A percentile compares a stretch with the other conserved stretches of the same genome.
Conservation (phyloP, 2,113 vertebrate species). For the Pleuronectes platessa region DNA sequence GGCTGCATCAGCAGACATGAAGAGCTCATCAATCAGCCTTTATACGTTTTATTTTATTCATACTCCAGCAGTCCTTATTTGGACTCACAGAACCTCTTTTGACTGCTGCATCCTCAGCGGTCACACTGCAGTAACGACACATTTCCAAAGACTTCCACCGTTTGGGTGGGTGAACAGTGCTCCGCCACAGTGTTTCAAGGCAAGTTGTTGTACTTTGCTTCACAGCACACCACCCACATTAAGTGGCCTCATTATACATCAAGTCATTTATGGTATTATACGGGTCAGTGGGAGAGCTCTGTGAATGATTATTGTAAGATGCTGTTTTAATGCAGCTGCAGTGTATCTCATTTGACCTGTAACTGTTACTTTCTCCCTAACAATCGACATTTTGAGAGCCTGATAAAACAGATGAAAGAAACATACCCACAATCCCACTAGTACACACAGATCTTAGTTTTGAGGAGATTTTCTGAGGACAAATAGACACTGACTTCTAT, state of each 20-base stretch:
- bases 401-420: slow-evolving; percentile 26
- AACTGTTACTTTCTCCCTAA: background rate
- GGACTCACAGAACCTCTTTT: slow-evolving; percentile 70
- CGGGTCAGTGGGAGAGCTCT: slow-evolving; percentile 27
- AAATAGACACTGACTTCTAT: slow-evolving; percentile 27
- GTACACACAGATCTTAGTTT: too few relatives aligned
- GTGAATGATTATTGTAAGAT: slow-evolving; percentile 13
- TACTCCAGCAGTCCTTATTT: slow-evolving; percentile 70
- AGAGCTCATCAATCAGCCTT: slow-evolving; percentile 55
- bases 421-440: background rate
- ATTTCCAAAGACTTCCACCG: slow-evolving; percentile 59
- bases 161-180: slow-evolving; percentile 35
- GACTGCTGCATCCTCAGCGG: slow-evolving; percentile 51
- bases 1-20: slow-evolving; percentile 44
- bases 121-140: slow-evolving; percentile 51
- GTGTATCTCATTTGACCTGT: slow-evolving; percentile 23
- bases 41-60: slow-evolving; percentile 46
- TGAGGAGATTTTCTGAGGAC: slow-evolving; percentile 9
- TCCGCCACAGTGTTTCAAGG: slow-evolving; percentile 42
- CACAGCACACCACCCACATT: slow-evolving; percentile 44
- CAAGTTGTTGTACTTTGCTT: slow-evolving; percentile 42
- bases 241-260: slow-evolving; percentile 61
- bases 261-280: slow-evolving; percentile 49
- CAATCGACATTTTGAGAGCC: slow-evolving; percentile 7
- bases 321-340: slow-evolving; percentile 22